Base-by-base conservation (phyloP, 2,113 vertebrate genomes). In the Benitochromis conjunctus region DNA sequence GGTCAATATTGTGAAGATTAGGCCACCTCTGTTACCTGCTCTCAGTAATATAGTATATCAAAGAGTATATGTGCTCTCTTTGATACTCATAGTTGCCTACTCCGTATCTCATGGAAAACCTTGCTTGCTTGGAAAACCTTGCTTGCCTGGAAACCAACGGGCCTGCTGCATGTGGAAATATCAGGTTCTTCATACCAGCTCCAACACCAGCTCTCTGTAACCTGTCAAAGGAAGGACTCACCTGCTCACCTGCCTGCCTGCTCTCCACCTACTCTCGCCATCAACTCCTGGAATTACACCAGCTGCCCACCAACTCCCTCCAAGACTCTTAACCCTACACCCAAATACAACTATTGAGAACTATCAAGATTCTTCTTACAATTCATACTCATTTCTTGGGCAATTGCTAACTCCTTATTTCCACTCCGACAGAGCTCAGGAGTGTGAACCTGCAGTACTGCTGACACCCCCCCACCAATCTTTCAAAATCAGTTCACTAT, bases 331-430 rank as follows among this genome's bases (percentile, higher is more conserved):
- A 69, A 69, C 7, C 36, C n/a, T 11, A 7, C 36, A 69, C 36
- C 24, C 3, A 0, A 69, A 0, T 66, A 41, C 43, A 12, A 69
- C 0, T 69, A 9, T 41, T 24, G 12, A 43, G n/a, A 69, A 69
- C 64, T 11, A 38, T 43, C 36, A 69, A 14, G n/a, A 69, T 6
- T 69, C 36, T 41, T 69, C n/a, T 69, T 41, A 41, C 34, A 43
- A 9, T 24, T 69, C 64, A 69, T 69, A 43, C n/a, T 69, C 11
- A 16, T 7, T 36, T 69, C 36, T 0, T 43, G 36, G 12, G n/a
- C 64, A 69, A 0, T 41, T 5, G 36, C 7, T 69, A 43, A 69
- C 62, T 43, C 62, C n/a, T 24, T 41, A 43, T 69, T 41, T 0
- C 62, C 21, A n/a, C 62, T 3, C 62, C 41, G 34, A 66, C 36